A percentile compares a stretch with the other conserved stretches of the same genome.
Evolutionary conservation across 2,888 invertebrate species (phyloP).

Genomic region (Cylloceria caligata): DNA sequence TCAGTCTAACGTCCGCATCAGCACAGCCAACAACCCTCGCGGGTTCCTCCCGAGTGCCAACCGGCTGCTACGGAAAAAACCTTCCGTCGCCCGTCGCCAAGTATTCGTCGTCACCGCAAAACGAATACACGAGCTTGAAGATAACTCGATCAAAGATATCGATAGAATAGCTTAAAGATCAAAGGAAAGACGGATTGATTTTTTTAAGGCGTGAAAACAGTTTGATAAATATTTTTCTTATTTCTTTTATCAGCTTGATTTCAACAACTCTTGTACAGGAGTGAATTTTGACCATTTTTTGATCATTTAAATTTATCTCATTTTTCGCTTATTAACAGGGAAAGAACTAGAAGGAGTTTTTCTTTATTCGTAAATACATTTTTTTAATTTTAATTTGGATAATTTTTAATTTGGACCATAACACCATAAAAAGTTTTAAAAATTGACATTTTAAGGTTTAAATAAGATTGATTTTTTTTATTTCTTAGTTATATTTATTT

Average conservation of each 20-base stretch:
- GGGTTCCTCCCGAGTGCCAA: slow-evolving; percentile 46
- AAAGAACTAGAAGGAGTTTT: too few species aligned
- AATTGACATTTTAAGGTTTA: not conserved
- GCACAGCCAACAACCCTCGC: slow-evolving; percentile 79
- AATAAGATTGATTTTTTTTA: not conserved
- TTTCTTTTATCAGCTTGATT: not conserved
- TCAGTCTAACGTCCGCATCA: slow-evolving; percentile 83
- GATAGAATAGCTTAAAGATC: slow-evolving; percentile 4
- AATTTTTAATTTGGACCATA: not conserved
- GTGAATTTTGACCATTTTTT: not conserved
- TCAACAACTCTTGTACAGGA: not conserved
- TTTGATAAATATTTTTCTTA: not conserved
- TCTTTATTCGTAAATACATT: too few species aligned
- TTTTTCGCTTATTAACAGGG: too few species aligned
- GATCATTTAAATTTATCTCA: not conserved
- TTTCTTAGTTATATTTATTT: not conserved
- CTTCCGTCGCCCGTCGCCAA: slow-evolving; percentile 12
- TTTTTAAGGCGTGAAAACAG: slow-evolving; percentile 16
- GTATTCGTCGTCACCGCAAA: slow-evolving; percentile 21
- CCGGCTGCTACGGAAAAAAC: slow-evolving; percentile 39
- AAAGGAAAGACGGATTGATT: not conserved
- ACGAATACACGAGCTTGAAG: slow-evolving; percentile 21
- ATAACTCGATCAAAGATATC: not conserved
- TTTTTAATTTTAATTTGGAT: too few species aligned
- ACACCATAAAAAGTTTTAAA: not conserved